Evolutionary conservation across 2,797 vertebrate genomes (phyloP).

Genomic region (Antrozous pallidus): DNA sequence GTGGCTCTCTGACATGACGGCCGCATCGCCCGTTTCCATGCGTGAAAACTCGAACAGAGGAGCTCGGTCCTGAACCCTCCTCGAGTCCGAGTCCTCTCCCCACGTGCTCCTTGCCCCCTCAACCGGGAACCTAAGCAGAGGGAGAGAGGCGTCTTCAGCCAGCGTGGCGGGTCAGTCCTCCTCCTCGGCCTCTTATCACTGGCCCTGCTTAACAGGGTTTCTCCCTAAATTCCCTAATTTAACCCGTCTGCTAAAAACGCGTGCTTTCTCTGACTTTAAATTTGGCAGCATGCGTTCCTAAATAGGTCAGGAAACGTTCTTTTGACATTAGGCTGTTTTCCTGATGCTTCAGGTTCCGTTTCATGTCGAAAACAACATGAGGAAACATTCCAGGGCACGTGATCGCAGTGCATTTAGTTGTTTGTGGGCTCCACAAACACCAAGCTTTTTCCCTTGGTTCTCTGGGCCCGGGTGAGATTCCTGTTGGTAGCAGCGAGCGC

Average conservation of each 20-base stretch:
- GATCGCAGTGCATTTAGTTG: not conserved
- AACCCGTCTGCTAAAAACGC: not conserved
- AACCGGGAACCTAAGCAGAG: too few species aligned
- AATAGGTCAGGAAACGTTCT: not conserved
- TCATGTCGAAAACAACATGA: not conserved
- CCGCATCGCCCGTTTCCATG: rapidly evolving
- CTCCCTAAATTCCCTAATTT: not conserved
- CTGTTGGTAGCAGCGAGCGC: too few species aligned
- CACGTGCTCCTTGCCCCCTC: rapidly evolving
- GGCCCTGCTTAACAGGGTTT: not conserved
- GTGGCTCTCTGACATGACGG: not conserved
- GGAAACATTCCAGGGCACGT: not conserved
- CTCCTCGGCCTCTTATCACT: not conserved
- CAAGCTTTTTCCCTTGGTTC: not conserved
- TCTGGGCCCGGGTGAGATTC: not conserved
- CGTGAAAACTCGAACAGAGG: not conserved
- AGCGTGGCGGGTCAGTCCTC: rapidly evolving
- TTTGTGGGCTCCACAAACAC: not conserved
- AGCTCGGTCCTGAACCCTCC: not conserved
- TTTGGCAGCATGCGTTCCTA: not conserved
- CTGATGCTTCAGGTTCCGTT: not conserved
- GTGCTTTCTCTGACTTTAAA: not conserved
- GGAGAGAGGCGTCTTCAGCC: too few species aligned
- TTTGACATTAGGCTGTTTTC: not conserved
- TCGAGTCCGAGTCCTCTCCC: rapidly evolving